Conservation (phyloP, 2,888 invertebrate species). For the Erebia aethiops region DNA sequence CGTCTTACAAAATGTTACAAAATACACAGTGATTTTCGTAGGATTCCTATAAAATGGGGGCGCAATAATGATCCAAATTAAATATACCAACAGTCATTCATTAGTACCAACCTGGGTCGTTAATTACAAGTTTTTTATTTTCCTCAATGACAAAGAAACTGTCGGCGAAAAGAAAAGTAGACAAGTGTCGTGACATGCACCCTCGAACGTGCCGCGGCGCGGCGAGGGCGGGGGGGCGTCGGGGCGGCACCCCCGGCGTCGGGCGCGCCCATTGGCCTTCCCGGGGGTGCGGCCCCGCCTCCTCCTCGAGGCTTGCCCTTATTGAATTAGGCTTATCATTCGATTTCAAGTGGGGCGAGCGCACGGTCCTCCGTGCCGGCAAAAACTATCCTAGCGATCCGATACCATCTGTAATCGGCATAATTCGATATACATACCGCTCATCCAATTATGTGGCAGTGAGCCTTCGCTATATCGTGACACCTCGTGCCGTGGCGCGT, state of each 20-base stretch:
- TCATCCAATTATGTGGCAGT: slow-evolving; percentile 80
- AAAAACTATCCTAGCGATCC: slow-evolving; percentile 72
- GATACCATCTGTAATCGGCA: slow-evolving; percentile 80
- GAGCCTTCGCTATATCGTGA: slow-evolving; percentile 61
- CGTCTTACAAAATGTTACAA: slow-evolving; percentile 8
- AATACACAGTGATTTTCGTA: neutral
- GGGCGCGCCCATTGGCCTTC: slow-evolving; percentile 65
- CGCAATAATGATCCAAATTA: slow-evolving; percentile 50
- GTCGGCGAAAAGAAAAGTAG: slow-evolving; percentile 83
- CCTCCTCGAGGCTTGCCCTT: slow-evolving; percentile 84
- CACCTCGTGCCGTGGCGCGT: slow-evolving; percentile 65
- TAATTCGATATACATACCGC: slow-evolving; percentile 76
- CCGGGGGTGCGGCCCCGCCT: slow-evolving; percentile 76
- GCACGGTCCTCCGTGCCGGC: slow-evolving; percentile 75
- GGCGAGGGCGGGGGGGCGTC: slow-evolving; percentile 56
- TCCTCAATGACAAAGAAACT: slow-evolving; percentile 83
- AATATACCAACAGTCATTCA: slow-evolving; percentile 67
- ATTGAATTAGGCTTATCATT: slow-evolving; percentile 92
- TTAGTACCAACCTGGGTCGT: slow-evolving; percentile 79
- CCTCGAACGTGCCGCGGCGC: slow-evolving; percentile 54
- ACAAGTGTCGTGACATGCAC: slow-evolving; percentile 83
- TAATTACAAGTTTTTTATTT: slow-evolving; percentile 84
- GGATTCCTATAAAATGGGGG: slow-evolving; percentile 31
- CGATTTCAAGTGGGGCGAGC: slow-evolving; percentile 82
- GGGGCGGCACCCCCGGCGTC: slow-evolving; percentile 56